Conservation (phyloP, 2,888 invertebrate genomes). For the Nymphalis c-album region DNA sequence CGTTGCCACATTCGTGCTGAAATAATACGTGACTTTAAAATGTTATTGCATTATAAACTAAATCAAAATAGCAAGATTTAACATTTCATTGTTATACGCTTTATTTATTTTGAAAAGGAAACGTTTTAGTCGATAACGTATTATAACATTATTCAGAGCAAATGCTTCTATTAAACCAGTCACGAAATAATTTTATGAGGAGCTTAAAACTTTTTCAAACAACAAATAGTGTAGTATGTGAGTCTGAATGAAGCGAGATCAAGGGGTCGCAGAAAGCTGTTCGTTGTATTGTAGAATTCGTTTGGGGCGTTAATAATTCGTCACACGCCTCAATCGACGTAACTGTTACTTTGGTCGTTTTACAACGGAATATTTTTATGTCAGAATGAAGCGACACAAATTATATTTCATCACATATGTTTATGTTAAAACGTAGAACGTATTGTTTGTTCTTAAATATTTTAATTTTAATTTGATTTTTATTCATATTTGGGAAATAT, state of each 20-base stretch:
- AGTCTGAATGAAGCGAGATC: constrained; percentile 27
- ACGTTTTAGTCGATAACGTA: background rate
- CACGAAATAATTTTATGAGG: constrained; percentile 8
- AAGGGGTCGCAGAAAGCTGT: constrained; percentile 54
- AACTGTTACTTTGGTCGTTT: constrained; percentile 52
- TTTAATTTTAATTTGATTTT: too few relatives aligned
- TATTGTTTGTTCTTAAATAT: too few relatives aligned
- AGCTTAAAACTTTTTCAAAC: constrained; percentile 5
- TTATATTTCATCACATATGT: constrained; percentile 44
- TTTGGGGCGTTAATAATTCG: constrained; percentile 68
- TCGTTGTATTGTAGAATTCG: constrained; percentile 65
- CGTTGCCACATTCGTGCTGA: background rate
- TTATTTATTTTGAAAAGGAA: constrained; percentile 5
- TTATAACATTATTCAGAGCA: background rate
- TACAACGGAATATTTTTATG: constrained; percentile 21
- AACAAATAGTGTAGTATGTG: constrained; percentile 11
- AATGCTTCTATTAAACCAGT: constrained; percentile 3
- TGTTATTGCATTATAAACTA: background rate
- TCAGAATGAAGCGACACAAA: constrained; percentile 6
- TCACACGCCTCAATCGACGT: constrained; percentile 60
- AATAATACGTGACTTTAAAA: background rate
- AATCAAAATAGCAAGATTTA: constrained; percentile 1
- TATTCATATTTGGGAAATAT: too few relatives aligned
- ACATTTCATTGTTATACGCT: background rate
- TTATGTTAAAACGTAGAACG: constrained; percentile 24